A percentile compares a stretch with the other conserved stretches of the same genome.
phyloP scores from a whole-genome alignment of 1,140 invertebrate species.

The Plutomurus gul region DNA sequence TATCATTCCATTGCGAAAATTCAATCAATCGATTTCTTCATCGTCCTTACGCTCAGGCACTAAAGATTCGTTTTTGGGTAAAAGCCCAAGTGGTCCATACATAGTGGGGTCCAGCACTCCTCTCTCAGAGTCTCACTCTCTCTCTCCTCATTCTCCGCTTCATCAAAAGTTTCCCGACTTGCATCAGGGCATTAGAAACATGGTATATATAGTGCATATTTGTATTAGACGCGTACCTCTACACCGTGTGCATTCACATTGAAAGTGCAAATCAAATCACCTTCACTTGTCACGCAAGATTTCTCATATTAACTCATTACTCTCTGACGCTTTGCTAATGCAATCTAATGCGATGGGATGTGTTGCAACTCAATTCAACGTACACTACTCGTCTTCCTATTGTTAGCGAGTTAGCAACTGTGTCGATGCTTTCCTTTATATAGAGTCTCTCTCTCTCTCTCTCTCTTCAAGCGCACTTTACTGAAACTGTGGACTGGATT shows the following conservation, averaged over 20 bases:
- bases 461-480: too few species aligned
- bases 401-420: too few species aligned
- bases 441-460: background rate
- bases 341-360: conserved; percentile 12
- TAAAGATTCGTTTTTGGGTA: conserved; percentile 23
- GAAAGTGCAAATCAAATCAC: conserved; percentile 48
- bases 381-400: background rate
- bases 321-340: conserved; percentile 22
- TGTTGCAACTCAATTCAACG: conserved; percentile 21
- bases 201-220: background rate
- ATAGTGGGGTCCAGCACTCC: background rate
- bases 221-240: background rate
- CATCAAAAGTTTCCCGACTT: background rate
- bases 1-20: conserved; percentile 49
- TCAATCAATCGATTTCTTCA: conserved; percentile 43
- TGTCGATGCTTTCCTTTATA: too few species aligned
- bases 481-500: too few species aligned
- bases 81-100: conserved; percentile 8
- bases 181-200: background rate
- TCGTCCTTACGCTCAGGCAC: background rate
- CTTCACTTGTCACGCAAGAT: conserved; percentile 48
- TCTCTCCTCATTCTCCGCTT: background rate
- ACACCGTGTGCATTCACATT: background rate
- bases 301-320: conserved; percentile 52
- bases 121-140: background rate